Conservation (phyloP, 2,113 vertebrate genomes). For the Eubucco bourcierii region DNA sequence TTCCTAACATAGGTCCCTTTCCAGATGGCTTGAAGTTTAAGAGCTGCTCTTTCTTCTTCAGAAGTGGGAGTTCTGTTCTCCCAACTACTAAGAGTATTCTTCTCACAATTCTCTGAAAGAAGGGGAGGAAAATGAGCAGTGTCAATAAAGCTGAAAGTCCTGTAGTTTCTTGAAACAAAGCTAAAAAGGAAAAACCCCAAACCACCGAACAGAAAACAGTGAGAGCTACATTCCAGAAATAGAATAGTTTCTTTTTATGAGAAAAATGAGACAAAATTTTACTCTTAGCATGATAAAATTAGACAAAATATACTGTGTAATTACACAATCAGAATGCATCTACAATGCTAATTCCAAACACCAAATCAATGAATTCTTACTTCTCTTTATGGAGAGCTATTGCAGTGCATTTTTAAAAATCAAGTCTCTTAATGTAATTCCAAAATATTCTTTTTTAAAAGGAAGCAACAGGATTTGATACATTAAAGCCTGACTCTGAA, state of each 20-base stretch:
- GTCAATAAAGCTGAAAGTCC: neutral
- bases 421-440: neutral
- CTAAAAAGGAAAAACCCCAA: neutral
- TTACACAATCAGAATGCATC: neutral
- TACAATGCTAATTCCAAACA: neutral
- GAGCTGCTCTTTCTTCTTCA: slow-evolving; percentile 70
- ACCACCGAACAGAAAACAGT: neutral
- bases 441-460: neutral
- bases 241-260: neutral
- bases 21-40: slow-evolving; percentile 75
- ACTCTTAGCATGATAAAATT: neutral
- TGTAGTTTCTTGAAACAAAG: neutral
- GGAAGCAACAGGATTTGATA: neutral
- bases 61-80: slow-evolving; percentile 63
- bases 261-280: neutral
- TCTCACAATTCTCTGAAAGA: slow-evolving; percentile 21
- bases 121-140: neutral
- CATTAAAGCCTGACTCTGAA: neutral
- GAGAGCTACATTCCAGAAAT: neutral
- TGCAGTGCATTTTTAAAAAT: neutral
- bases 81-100: slow-evolving; percentile 55
- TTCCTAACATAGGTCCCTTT: slow-evolving; percentile 63
- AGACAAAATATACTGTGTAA: neutral
- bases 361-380: neutral
- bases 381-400: neutral